These are phyloP conservation scores for Drosophila mettleri DNA, from an alignment of 2,888 invertebrate species.

Conservation along the genomic window DNA sequence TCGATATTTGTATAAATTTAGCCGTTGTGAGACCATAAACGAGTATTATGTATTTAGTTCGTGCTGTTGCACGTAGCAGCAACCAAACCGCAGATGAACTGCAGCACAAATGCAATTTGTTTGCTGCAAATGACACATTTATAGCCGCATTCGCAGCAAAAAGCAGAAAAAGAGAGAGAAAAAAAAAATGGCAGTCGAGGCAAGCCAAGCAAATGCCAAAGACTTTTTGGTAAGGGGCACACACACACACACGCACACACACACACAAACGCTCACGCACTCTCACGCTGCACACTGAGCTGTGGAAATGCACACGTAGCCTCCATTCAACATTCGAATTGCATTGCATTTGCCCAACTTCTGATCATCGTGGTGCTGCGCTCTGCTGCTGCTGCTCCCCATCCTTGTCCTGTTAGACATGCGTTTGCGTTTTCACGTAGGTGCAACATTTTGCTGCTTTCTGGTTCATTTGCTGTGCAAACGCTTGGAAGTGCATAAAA, in stretches of 20 bases:
- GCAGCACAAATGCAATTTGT: constrained; percentile 52
- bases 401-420: neutral
- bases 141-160: constrained; percentile 36
- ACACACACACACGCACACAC: neutral
- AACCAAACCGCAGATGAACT: constrained; percentile 40
- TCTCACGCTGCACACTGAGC: constrained; percentile 2
- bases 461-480: constrained; percentile 75
- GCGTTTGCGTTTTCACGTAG: constrained; percentile 33
- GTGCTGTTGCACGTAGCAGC: constrained; percentile 14
- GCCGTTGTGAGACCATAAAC: constrained; percentile 3
- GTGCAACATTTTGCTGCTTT: constrained; percentile 73
- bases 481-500: constrained; percentile 71
- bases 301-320: constrained; percentile 32
- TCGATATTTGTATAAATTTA: constrained; percentile 8
- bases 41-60: constrained; percentile 8
- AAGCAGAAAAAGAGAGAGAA: neutral
- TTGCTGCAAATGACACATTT: constrained; percentile 65
- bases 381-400: neutral
- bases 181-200: neutral
- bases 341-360: constrained; percentile 4
- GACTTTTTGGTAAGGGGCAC: constrained; percentile 7
- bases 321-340: constrained; percentile 12
- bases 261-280: no score
- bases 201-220: constrained; percentile 16
- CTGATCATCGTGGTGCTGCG: neutral